Evolutionary conservation across 2,797 vertebrate species (phyloP), one percentile per base, ranked within the genome.

Genomic region (Helarctos malayanus): DNA sequence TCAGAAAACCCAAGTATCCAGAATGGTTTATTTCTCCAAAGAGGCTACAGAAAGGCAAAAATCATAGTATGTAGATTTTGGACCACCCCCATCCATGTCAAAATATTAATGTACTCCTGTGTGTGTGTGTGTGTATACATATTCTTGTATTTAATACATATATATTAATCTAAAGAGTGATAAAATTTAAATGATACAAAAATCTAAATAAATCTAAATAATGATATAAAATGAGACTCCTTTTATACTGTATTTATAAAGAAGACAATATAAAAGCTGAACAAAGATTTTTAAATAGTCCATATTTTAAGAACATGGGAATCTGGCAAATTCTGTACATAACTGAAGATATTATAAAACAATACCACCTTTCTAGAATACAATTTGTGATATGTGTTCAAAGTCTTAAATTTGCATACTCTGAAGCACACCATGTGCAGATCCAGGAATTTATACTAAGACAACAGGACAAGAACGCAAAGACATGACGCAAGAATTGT

Each of bases 181-280:
- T 61, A 32, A 61, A 61, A 61, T 32, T 61, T 32, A 61, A 61
- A 32, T 61, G 27, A 61, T 61, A 61, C 59, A 61, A 61, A 61
- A 61, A 61, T 61, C 59, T 29, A 61, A 61, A 61, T 61, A 61
- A 61, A 68, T 59, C n/a, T 83, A 94, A 91, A 90, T 71, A 10
- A 52, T 85, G 19, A 35, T 45, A 16, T 25, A 71, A 84, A 12
- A 68, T 23, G 47, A 80, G 88, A 68, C 25, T 94, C 57, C 32
- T 94, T 27, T 91, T 38, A 63, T 27, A 71, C 25, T n/a, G 9
- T 47, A 76, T 71, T 75, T 83, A 65, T 41, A 73, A 93, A 56
- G 47, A 68, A 56, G 32, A 90, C 21, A 56, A 57, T 59, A 81
- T 59, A 85, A 35, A 89, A 91, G 91, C 32, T 94, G 57, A 93